Conservation (phyloP, 2,113 vertebrate genomes). For the Amazona guildingii region DNA sequence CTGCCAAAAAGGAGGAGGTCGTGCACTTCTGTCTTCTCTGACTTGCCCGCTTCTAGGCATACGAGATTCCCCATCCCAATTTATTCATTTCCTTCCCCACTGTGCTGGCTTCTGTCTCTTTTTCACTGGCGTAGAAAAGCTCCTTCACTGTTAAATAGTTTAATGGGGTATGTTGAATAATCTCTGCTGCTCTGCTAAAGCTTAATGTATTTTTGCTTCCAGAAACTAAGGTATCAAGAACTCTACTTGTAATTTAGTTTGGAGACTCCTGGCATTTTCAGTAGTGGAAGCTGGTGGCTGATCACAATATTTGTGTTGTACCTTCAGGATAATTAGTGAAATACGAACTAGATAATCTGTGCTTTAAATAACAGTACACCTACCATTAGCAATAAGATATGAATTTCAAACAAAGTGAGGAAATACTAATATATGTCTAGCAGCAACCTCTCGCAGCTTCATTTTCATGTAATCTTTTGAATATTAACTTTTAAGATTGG, state of each 20-base stretch:
- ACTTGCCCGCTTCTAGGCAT: neutral
- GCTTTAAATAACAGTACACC: neutral
- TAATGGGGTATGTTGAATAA: neutral
- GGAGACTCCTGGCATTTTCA: neutral
- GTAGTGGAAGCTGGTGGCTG: neutral
- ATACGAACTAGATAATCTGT: neutral
- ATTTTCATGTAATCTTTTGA: neutral
- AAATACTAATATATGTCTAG: neutral
- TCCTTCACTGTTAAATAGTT: neutral
- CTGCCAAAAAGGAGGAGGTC: neutral
- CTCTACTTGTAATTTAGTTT: neutral
- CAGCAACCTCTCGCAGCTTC: neutral
- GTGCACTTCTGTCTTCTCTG: conserved; percentile 1
- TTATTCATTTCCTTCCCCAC: conserved; percentile 25
- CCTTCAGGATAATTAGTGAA: neutral
- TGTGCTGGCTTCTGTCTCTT: neutral
- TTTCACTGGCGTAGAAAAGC: neutral
- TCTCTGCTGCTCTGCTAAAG: neutral
- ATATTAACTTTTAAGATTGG: neutral
- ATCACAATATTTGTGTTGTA: neutral
- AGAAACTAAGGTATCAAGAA: neutral
- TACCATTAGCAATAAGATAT: neutral
- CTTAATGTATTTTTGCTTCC: neutral
- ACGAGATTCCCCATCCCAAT: neutral
- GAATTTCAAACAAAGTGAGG: neutral